phyloP scores from a whole-genome alignment of 1,140 invertebrate genomes.

The Drosophila simulans region DNA sequence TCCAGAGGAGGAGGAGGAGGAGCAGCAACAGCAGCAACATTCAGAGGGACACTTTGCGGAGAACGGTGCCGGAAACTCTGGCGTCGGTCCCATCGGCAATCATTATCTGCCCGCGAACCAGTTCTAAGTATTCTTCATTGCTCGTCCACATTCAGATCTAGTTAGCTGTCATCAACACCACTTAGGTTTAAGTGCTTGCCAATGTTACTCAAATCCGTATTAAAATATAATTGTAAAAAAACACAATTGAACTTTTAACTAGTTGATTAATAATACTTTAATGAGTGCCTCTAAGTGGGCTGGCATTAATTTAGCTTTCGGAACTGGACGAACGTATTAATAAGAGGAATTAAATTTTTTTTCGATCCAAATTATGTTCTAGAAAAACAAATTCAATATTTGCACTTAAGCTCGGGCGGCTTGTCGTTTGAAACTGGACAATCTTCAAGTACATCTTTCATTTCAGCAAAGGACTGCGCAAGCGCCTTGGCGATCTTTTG shows the following conservation, averaged over 20 bases:
- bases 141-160: conserved; percentile 63
- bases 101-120: conserved; percentile 77
- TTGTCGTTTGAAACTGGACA: not conserved
- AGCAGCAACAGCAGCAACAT: conserved; percentile 46
- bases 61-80: conserved; percentile 38
- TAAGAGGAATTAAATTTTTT: too few species aligned
- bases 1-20: conserved; percentile 72
- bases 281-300: too few species aligned
- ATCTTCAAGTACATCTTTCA: conserved; percentile 47
- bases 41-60: conserved; percentile 44
- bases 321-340: too few species aligned
- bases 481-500: conserved; percentile 39
- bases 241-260: not conserved
- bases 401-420: conserved; percentile 27
- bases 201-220: conserved; percentile 26
- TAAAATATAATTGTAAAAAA: conserved; percentile 22
- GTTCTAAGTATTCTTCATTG: conserved; percentile 75
- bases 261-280: too few species aligned
- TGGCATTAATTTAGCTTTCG: too few species aligned
- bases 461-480: conserved; percentile 54
- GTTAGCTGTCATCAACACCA: conserved; percentile 55
- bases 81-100: conserved; percentile 39
- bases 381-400: conserved; percentile 27
- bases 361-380: not conserved
- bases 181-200: conserved; percentile 40